Base-by-base conservation (phyloP, 2,797 vertebrate species). In the Antennarius maculatus region DNA sequence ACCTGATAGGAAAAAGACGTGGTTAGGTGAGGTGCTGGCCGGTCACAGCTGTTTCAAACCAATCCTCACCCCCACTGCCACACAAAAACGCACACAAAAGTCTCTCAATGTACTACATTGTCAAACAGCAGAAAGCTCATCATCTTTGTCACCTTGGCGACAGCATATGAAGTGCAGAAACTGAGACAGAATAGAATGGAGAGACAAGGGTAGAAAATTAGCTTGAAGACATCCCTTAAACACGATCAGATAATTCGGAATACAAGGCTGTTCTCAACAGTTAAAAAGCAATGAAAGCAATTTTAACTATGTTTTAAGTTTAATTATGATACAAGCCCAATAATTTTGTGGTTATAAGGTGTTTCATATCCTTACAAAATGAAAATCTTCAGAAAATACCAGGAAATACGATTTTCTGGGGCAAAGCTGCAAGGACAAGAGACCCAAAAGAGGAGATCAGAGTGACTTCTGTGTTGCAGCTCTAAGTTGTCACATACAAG, bases 391-490 rank as follows among this genome's bases (percentile, higher is more conserved):
- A 28, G 7, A 51, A 45, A 66, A 8, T 43, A 16, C 12, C 18
- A 61, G 50, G 28, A 23, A 49, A 47, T 62, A 3, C 18, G 14
- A 5, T 70, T 68, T 69, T 61, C 27, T 29, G 42, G 29, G 27
- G 57, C 49, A 74, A 23, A 49, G 56, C 54, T 53, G 29, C 71
- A 80, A 77, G 76, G 79, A 82, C 63, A 54, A 18, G 13, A 28
- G 29, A 23, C 39, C 61, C 48, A 54, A 64, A 49, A 55, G 27
- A 14, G 50, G 23, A 60, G 63, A 41, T 47, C 31, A 37, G 59
- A 73, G 18, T 41, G 51, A 74, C 69, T 79, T 85, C 66, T 81
- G 77, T 65, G 79, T 69, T 71, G 72, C 69, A 63, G 85, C 17
- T 55, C 39, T 47, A 37, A 4, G 12, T 41, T 66, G 66, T 59